Evolutionary conservation across 2,113 vertebrate species (phyloP).

Genomic region (Neogobius melanostomus): DNA sequence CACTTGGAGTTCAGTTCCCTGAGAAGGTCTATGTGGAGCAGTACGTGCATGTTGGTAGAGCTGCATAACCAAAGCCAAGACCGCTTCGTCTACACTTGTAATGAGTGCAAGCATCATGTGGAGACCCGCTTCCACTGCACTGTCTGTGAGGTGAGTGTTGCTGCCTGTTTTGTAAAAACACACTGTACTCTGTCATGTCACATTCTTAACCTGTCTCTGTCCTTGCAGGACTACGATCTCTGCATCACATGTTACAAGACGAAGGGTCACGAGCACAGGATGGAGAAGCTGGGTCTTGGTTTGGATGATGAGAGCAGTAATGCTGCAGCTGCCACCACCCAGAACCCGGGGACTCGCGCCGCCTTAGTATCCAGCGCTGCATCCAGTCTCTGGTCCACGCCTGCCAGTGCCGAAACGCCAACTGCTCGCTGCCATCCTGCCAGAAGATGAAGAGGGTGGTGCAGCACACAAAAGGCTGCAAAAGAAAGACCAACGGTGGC

Average conservation of each 20-base stretch:
- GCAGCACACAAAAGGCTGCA: slow-evolving; percentile 97
- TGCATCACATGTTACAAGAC: slow-evolving; percentile 97
- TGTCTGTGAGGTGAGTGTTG: slow-evolving; percentile 89
- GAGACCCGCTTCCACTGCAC: slow-evolving; percentile 98
- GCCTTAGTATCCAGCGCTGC: slow-evolving; percentile 97
- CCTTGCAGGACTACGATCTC: slow-evolving; percentile 90
- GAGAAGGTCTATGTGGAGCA: slow-evolving; percentile 93
- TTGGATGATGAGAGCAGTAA: slow-evolving; percentile 95
- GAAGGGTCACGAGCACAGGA: slow-evolving; percentile 97
- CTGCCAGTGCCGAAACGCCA: slow-evolving; percentile 97
- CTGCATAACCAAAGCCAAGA: slow-evolving; percentile 98
- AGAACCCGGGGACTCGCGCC: slow-evolving; percentile 93
- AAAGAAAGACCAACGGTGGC: slow-evolving; percentile 95
- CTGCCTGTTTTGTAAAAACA: not conserved
- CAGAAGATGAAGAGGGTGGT: slow-evolving; percentile 99
- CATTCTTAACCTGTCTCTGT: not conserved
- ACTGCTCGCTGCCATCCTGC: slow-evolving; percentile 95
- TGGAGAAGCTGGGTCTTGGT: slow-evolving; percentile 96
- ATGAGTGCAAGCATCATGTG: slow-evolving; percentile 97
- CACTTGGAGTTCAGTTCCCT: slow-evolving; percentile 96
- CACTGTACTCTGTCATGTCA: not conserved
- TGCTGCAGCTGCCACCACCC: slow-evolving; percentile 86
- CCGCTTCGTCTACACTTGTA: slow-evolving; percentile 98
- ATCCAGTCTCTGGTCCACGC: slow-evolving; percentile 98
- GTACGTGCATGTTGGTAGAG: slow-evolving; percentile 98